These are phyloP conservation scores for Camptogramma bilineatum DNA, from an alignment of 2,888 invertebrate genomes.

Conservation along the genomic window DNA sequence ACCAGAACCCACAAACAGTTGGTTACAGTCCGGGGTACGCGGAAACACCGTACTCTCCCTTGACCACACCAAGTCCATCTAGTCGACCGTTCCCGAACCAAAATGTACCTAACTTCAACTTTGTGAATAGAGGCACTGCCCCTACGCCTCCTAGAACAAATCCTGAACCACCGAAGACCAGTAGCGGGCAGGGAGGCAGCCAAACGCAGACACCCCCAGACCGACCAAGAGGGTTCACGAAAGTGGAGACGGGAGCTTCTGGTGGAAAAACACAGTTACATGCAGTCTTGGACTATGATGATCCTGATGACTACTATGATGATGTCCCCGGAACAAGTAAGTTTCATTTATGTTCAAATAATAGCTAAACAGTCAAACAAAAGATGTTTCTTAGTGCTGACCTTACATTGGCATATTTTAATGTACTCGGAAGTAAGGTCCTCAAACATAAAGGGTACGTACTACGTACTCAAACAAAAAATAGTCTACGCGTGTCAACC, in stretches of 20 bases:
- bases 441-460: not conserved
- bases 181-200: constrained; percentile 52
- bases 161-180: constrained; percentile 42
- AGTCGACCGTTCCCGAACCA: constrained; percentile 76
- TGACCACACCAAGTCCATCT: constrained; percentile 68
- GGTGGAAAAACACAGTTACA: constrained; percentile 88
- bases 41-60: constrained; percentile 69
- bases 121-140: constrained; percentile 61
- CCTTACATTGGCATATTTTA: not conserved
- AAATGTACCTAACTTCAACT: constrained; percentile 73
- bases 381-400: not conserved
- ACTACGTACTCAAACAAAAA: not conserved
- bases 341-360: constrained; percentile 9
- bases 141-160: constrained; percentile 55
- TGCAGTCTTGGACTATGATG: constrained; percentile 89
- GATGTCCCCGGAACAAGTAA: constrained; percentile 84
- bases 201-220: constrained; percentile 69
- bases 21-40: constrained; percentile 72
- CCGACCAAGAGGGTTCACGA: constrained; percentile 87
- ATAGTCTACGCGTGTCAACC: constrained; percentile 25
- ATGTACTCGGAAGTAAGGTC: constrained; percentile 1
- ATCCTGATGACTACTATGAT: constrained; percentile 86
- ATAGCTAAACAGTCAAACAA: not conserved
- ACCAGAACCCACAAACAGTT: constrained; percentile 58
- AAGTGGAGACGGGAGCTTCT: constrained; percentile 84